Conservation (phyloP, 2,888 invertebrate species). For the Hemithea aestivaria region DNA sequence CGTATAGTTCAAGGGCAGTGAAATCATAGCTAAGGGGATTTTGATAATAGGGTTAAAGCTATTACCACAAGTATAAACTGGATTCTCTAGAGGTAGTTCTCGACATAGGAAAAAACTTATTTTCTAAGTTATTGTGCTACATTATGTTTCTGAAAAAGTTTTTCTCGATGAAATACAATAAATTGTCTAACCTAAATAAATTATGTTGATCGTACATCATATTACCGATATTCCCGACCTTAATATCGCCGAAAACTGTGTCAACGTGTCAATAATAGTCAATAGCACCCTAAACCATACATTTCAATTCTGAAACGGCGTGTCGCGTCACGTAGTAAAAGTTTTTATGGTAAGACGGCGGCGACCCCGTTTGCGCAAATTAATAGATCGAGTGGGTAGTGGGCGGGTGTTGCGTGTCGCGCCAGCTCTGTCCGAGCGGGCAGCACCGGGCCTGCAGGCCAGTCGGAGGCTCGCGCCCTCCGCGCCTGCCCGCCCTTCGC, state of each 20-base stretch:
- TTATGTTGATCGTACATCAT: no score
- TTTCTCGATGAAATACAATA: no score
- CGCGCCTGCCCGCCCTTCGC: constrained; percentile 65
- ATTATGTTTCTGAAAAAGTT: no score
- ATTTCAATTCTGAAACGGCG: constrained; percentile 17
- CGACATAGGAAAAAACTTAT: no score
- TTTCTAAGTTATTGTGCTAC: no score
- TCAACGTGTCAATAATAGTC: constrained; percentile 32
- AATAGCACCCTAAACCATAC: constrained; percentile 23
- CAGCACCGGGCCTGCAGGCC: constrained; percentile 40
- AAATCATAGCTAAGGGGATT: constrained; percentile 12
- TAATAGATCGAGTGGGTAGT: constrained; percentile 47
- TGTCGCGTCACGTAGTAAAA: constrained; percentile 11
- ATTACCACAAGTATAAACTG: no score
- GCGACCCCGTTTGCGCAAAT: constrained; percentile 66
- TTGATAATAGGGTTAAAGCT: constrained; percentile 1
- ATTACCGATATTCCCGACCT: no score
- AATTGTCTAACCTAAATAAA: no score
- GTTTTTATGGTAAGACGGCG: constrained; percentile 37
- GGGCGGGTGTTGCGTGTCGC: constrained; percentile 39
- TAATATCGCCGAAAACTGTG: no score
- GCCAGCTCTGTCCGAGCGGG: constrained; percentile 57
- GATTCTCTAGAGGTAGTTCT: no score
- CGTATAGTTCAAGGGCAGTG: constrained; percentile 20
- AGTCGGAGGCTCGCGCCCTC: constrained; percentile 72